Conservation (phyloP, 2,113 vertebrate species). For the Plecotus auritus region DNA sequence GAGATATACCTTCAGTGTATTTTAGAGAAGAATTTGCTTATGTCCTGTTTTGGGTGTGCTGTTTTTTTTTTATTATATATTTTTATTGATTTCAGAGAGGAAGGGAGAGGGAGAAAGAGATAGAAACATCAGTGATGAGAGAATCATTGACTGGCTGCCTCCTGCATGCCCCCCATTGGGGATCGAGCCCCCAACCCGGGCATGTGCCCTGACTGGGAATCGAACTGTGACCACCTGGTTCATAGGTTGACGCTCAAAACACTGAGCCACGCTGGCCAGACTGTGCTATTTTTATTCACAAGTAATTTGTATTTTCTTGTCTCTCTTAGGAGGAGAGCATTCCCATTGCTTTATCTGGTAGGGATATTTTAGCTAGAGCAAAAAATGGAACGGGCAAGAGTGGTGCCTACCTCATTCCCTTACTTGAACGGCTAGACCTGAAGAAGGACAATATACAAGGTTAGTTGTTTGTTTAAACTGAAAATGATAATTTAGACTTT, state of each 20-base stretch:
- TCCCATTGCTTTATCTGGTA: conserved; percentile 99
- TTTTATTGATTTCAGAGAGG: no score
- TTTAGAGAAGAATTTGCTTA: not conserved
- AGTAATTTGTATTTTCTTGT: not conserved
- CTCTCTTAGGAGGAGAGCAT: conserved; percentile 97
- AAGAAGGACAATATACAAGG: conserved; percentile 99
- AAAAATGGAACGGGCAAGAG: conserved; percentile 99
- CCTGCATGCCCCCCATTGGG: no score
- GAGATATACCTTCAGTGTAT: not conserved
- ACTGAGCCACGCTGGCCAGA: no score
- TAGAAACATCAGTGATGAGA: no score
- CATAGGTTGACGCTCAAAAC: no score
- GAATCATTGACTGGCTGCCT: no score
- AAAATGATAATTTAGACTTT: not conserved
- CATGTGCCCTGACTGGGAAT: no score
- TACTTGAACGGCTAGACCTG: conserved; percentile 99
- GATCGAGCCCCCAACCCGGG: no score
- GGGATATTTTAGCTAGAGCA: conserved; percentile 99
- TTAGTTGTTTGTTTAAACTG: conserved; percentile 71
- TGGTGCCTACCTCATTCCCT: conserved; percentile 99
- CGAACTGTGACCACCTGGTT: no score
- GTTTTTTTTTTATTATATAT: no score
- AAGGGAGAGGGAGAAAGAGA: no score
- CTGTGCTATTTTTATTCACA: not conserved
- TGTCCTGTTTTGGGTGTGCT: not conserved